Evolutionary conservation across 2,113 vertebrate species (phyloP).

Genomic region (Martes martes): DNA sequence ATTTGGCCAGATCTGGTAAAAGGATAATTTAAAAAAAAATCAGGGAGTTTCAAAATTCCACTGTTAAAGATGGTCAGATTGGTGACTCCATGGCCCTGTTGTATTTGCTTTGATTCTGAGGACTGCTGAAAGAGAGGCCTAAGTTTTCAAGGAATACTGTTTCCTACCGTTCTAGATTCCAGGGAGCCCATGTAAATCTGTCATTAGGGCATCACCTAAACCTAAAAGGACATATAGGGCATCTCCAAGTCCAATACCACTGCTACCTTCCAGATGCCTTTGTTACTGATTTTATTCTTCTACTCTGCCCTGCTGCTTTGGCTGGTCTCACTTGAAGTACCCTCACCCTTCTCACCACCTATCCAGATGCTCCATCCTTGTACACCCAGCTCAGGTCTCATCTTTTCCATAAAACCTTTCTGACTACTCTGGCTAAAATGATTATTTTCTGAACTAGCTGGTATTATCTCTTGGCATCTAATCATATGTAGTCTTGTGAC

Average conservation of each 20-base stretch:
- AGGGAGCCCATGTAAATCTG: background rate
- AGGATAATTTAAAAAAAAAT: constrained; percentile 1
- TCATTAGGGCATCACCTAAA: background rate
- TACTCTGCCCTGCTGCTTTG: background rate
- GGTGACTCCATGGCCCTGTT: background rate
- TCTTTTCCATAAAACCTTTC: background rate
- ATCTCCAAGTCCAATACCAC: background rate
- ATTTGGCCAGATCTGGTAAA: constrained; percentile 1
- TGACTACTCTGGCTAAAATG: background rate
- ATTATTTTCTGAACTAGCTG: constrained; percentile 3
- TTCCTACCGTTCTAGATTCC: background rate
- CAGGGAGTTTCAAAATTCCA: background rate
- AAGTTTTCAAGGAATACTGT: background rate
- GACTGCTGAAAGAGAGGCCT: background rate
- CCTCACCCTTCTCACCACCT: background rate
- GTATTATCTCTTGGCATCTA: constrained; percentile 5
- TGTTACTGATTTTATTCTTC: background rate
- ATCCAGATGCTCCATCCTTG: background rate
- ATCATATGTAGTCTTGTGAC: background rate
- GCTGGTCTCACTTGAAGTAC: background rate
- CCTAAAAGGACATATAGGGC: background rate
- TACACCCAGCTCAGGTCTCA: background rate
- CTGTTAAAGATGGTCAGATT: background rate
- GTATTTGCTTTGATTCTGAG: background rate
- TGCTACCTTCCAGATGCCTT: background rate